These are phyloP conservation scores for Limnephilus rhombicus DNA, from an alignment of 2,888 invertebrate genomes.

Conservation along the genomic window DNA sequence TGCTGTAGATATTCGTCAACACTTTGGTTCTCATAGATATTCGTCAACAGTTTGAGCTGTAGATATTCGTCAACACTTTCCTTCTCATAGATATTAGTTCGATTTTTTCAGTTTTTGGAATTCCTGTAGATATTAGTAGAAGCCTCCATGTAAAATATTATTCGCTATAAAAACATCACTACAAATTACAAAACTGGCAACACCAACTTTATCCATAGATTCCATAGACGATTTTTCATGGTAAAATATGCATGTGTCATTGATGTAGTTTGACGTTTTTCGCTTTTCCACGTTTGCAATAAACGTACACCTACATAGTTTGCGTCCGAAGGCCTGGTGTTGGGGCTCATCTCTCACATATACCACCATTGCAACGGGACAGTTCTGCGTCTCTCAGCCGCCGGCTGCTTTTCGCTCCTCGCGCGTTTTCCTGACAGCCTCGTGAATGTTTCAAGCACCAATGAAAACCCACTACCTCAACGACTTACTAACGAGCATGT, in stretches of 20 bases:
- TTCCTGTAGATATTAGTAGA: too few relatives aligned
- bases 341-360: background rate
- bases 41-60: too few relatives aligned
- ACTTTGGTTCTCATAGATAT: too few relatives aligned
- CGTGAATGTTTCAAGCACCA: conserved; percentile 31
- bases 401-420: background rate
- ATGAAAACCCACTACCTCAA: conserved; percentile 40
- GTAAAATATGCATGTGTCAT: background rate
- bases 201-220: background rate
- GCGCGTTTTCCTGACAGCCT: background rate
- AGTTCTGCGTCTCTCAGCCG: background rate
- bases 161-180: too few relatives aligned
- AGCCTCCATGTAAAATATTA: too few relatives aligned
- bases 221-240: background rate
- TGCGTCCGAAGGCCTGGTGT: background rate
- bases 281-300: background rate
- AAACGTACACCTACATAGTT: background rate
- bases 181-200: background rate
- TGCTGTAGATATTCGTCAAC: too few relatives aligned
- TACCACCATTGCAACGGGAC: background rate
- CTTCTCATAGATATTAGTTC: too few relatives aligned
- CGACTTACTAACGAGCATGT: conserved; percentile 33
- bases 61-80: too few relatives aligned
- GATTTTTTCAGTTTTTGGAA: too few relatives aligned
- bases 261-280: background rate